Conservation (phyloP, 2,797 vertebrate species). For the Antrozous pallidus region DNA sequence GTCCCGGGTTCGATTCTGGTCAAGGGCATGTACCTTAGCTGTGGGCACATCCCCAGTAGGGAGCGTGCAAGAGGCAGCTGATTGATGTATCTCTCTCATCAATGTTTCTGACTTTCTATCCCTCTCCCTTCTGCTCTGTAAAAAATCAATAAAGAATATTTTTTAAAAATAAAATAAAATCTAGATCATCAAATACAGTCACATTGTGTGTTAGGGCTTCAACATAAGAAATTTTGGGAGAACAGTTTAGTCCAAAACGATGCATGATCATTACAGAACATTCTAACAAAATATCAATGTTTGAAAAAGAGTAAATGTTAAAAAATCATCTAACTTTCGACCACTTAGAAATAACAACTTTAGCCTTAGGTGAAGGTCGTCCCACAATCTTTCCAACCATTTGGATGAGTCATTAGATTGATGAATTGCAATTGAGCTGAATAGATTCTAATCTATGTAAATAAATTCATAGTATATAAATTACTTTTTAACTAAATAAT, state of each 20-base stretch:
- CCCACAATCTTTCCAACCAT: background rate
- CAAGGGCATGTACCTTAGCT: too few relatives aligned
- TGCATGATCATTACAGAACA: background rate
- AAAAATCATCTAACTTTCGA: background rate
- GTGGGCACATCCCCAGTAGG: too few relatives aligned
- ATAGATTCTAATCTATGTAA: background rate
- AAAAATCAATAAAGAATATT: too few relatives aligned
- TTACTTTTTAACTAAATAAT: conserved; percentile 17
- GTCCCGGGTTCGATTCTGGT: too few relatives aligned
- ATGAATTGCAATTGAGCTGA: background rate
- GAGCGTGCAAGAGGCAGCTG: too few relatives aligned
- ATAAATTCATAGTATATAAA: background rate
- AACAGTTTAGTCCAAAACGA: background rate
- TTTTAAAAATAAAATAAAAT: too few relatives aligned
- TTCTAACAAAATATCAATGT: background rate
- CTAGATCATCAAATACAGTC: background rate
- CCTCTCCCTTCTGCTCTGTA: too few relatives aligned
- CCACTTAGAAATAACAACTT: background rate
- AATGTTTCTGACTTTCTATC: too few relatives aligned
- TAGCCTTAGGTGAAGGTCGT: background rate
- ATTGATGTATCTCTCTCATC: too few relatives aligned
- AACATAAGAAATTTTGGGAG: background rate
- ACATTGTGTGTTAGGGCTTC: background rate
- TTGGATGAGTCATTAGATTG: background rate
- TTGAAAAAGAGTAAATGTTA: background rate